Evolutionary conservation across 1,140 invertebrate genomes (phyloP).

Genomic region (Drosophila arizonae): DNA sequence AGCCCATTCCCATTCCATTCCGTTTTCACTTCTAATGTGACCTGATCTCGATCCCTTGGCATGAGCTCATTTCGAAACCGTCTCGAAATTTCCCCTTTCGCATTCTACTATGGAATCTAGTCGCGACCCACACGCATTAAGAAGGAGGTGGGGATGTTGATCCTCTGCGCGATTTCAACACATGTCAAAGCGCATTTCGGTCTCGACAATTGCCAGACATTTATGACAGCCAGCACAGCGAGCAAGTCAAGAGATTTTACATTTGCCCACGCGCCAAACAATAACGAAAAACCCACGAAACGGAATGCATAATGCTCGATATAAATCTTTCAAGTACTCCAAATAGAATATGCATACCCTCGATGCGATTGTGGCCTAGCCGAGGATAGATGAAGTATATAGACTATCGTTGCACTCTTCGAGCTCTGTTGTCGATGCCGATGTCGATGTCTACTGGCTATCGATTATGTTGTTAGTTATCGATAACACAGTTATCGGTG

Average conservation of each 20-base stretch:
- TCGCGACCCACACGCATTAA: constrained; percentile 4
- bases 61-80: no score
- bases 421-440: no score
- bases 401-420: no score
- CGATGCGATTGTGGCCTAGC: no score
- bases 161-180: constrained; percentile 33
- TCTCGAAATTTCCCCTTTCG: not conserved
- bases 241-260: constrained; percentile 12
- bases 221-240: constrained; percentile 38
- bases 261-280: constrained; percentile 43
- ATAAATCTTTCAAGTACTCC: constrained; percentile 17
- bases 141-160: not conserved
- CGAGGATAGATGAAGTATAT: no score
- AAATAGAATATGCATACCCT: constrained; percentile 13
- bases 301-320: constrained; percentile 43
- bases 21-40: not conserved
- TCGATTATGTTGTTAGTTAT: not conserved
- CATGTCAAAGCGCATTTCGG: constrained; percentile 33
- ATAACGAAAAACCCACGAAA: constrained; percentile 34
- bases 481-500: not conserved
- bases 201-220: constrained; percentile 41
- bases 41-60: not conserved
- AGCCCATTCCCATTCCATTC: no score
- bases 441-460: no score
- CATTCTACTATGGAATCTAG: not conserved